A percentile compares a stretch with the other conserved stretches of the same genome.
Conservation (phyloP, 2,797 vertebrate genomes). For the Sarcophilus harrisii region DNA sequence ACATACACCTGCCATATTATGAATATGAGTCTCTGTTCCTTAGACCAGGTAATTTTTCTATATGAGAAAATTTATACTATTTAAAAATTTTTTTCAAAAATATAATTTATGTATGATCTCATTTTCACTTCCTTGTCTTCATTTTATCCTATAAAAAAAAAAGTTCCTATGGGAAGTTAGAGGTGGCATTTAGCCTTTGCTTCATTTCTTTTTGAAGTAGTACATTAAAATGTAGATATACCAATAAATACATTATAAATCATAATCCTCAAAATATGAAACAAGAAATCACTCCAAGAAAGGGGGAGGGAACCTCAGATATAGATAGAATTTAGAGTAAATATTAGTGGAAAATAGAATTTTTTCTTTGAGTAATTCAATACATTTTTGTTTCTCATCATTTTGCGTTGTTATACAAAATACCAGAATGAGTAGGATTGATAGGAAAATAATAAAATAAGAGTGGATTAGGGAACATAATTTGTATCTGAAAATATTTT, state of each 20-base stretch:
- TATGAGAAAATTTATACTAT: not conserved
- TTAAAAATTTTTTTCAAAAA: not conserved
- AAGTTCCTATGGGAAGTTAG: not conserved
- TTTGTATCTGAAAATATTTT: not conserved
- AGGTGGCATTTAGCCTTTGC: not conserved
- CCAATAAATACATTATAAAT: not conserved
- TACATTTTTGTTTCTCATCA: not conserved
- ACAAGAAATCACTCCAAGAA: not conserved
- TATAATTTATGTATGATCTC: not conserved
- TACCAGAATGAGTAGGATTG: not conserved
- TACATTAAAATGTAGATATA: not conserved
- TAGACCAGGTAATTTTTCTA: not conserved
- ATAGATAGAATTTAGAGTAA: not conserved
- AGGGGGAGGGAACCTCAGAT: not conserved
- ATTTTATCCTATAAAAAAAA: not conserved
- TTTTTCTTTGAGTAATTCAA: not conserved
- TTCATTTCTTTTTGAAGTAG: not conserved
- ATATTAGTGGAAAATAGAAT: not conserved
- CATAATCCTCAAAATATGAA: no score
- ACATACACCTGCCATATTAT: not conserved
- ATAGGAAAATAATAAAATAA: not conserved
- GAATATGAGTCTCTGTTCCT: not conserved
- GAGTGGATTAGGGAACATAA: not conserved
- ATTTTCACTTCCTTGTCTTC: not conserved
- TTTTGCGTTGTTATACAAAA: not conserved